A percentile compares a stretch with the other conserved stretches of the same genome.
Evolutionary conservation across 2,888 invertebrate genomes (phyloP).

Genomic region (Heliconius aoede): DNA sequence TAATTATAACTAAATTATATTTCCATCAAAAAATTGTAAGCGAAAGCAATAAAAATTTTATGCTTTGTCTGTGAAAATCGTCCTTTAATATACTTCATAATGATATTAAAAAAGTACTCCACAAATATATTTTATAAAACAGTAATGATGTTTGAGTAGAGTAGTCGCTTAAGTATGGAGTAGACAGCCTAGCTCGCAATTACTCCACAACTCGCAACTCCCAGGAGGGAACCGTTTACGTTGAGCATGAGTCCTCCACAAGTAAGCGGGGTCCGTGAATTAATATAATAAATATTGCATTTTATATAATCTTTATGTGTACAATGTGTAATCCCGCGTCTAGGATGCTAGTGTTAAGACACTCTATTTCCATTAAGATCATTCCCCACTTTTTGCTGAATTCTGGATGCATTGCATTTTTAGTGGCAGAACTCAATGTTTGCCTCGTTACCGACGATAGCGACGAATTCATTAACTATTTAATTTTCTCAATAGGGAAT

Average conservation of each 20-base stretch:
- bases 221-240: background rate
- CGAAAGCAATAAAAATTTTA: background rate
- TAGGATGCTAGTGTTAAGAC: no score
- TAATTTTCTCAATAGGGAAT: no score
- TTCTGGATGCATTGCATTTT: no score
- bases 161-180: conserved; percentile 3
- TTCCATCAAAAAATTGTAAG: background rate
- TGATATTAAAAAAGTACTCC: background rate
- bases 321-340: background rate
- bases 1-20: no score
- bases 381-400: no score
- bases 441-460: no score
- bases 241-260: background rate
- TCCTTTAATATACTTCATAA: no score
- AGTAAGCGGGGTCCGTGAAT: background rate
- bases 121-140: background rate
- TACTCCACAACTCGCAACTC: background rate
- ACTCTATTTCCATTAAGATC: no score
- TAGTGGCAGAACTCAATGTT: no score
- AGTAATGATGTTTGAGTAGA: conserved; percentile 5
- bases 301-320: background rate
- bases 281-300: background rate
- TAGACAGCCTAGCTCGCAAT: conserved; percentile 5
- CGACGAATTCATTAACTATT: no score
- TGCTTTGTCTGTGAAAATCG: no score